phyloP scores from a whole-genome alignment of 2,113 vertebrate genomes.

The Origma solitaria region DNA sequence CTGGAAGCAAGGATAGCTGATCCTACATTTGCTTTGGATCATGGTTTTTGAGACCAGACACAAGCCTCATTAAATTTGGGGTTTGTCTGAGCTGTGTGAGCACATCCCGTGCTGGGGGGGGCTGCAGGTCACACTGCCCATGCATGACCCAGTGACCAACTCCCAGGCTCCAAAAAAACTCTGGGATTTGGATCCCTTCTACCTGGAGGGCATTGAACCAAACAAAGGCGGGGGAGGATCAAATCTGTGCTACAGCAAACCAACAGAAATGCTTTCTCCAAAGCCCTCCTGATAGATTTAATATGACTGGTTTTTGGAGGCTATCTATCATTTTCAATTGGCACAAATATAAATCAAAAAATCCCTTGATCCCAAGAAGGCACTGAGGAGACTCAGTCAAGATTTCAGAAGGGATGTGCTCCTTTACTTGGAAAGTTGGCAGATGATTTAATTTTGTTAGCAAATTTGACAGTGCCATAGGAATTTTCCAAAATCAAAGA shows the following conservation, averaged over 20 bases:
- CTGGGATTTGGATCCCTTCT: background rate
- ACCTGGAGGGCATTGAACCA: background rate
- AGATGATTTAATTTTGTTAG: constrained; percentile 45
- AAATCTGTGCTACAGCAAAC: background rate
- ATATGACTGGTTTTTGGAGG: background rate
- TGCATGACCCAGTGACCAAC: background rate
- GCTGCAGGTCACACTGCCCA: background rate
- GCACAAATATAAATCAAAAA: constrained; percentile 17
- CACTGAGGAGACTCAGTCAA: constrained; percentile 23
- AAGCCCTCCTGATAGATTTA: background rate
- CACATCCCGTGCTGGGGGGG: fast-evolving
- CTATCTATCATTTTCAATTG: background rate
- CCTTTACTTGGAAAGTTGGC: constrained; percentile 51
- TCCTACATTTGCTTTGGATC: background rate
- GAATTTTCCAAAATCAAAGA: constrained; percentile 65
- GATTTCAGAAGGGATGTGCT: constrained; percentile 36
- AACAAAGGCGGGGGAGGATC: background rate
- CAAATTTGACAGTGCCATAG: constrained; percentile 46
- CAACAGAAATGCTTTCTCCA: background rate
- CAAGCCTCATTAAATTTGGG: background rate
- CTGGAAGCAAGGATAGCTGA: background rate
- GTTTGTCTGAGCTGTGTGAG: background rate
- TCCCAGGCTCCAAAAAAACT: background rate
- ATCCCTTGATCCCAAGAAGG: constrained; percentile 28
- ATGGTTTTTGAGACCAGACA: background rate